Base-by-base conservation (phyloP, 92 coral and sea anemone genomes). In the Ricordea florida region DNA sequence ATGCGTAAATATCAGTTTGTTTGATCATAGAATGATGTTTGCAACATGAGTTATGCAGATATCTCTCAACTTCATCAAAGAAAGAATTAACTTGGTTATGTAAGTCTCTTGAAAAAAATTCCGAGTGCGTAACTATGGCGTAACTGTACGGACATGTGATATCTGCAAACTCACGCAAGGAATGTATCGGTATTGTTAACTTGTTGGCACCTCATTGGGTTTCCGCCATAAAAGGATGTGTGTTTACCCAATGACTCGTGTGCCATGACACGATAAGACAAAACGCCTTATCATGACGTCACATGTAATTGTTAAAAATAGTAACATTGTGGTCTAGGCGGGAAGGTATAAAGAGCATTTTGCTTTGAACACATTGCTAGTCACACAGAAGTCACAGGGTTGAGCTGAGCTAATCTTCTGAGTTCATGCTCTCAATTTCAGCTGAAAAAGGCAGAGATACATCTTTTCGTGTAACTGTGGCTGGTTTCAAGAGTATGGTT, bases 401-500 rank as follows among this genome's bases (percentile, higher is more conserved):
- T n/a, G 16, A 13, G 26, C 27, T 10, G 14, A 26, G 10, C 15
- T 37, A 17, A 6, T 6, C 4, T 6, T 15, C 9, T n/a, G n/a
- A n/a, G n/a, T n/a, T n/a, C n/a, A n/a, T n/a, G n/a, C n/a, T n/a
- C n/a, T n/a, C n/a, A n/a, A n/a, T n/a, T n/a, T n/a, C n/a, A n/a
- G n/a, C n/a, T n/a, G n/a, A n/a, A n/a, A n/a, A n/a, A n/a, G n/a
- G n/a, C n/a, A n/a, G n/a, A n/a, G n/a, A n/a, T n/a, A n/a, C n/a
- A n/a, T n/a, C n/a, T 49, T 49, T 16, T 50, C 5, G 49, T 47
- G 56, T 29, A 26, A 48, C 35, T 59, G 28, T 35, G 11, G 42
- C 66, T 45, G 86, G 45, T 41, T 49, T 46, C 64, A 67, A 75
- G 73, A 91, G 65, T 21, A 90, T 91, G 97, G 97, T 87, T 58